phyloP scores from a whole-genome alignment of 2,113 vertebrate genomes.

The Ranitomeya imitator region DNA sequence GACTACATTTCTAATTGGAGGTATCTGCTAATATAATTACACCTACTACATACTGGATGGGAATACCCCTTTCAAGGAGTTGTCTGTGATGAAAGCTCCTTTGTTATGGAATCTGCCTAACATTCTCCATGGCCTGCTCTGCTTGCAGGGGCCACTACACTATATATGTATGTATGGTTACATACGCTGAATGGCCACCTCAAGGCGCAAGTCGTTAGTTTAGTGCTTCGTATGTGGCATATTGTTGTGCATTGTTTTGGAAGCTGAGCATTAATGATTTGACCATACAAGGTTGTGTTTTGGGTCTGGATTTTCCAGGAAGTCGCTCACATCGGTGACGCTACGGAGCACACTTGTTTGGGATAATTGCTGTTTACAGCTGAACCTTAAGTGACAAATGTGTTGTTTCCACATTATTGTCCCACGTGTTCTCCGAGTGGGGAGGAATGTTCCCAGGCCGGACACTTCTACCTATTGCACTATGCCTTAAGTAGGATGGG shows the following conservation, averaged over 20 bases:
- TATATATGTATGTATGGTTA: too few relatives aligned
- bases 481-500: not conserved
- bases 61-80: too few relatives aligned
- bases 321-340: not conserved
- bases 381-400: not conserved
- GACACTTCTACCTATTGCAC: not conserved
- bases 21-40: too few relatives aligned
- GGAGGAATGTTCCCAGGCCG: not conserved
- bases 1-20: too few relatives aligned
- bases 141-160: too few relatives aligned
- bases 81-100: too few relatives aligned
- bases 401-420: not conserved
- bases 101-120: too few relatives aligned
- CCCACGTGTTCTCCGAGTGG: not conserved
- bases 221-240: not conserved
- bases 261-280: not conserved
- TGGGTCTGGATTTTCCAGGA: constrained; percentile 1
- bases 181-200: too few relatives aligned
- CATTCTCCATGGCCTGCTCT: too few relatives aligned
- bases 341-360: not conserved
- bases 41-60: too few relatives aligned
- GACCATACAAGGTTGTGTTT: constrained; percentile 23
- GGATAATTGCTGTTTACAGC: not conserved
- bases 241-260: not conserved
- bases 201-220: not conserved